Conservation (phyloP, 2,797 vertebrate genomes). For the Brachymystax lenok region DNA sequence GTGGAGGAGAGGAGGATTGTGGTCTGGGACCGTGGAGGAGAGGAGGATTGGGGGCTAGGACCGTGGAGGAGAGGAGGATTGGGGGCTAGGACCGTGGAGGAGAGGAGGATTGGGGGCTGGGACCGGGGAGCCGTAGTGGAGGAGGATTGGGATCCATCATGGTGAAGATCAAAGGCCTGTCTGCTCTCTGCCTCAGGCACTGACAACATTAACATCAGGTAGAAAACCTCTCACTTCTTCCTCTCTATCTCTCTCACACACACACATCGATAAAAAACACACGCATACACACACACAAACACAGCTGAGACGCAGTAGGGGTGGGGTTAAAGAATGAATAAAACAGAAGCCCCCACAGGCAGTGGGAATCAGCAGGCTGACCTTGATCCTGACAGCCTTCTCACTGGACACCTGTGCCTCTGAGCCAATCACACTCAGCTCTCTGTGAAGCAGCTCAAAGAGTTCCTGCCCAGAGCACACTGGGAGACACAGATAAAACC, state of each 20-base stretch:
- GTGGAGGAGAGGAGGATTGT: too few relatives aligned
- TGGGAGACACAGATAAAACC: background rate
- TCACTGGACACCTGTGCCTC: background rate
- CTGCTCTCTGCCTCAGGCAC: conserved; percentile 60
- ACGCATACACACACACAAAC: conserved; percentile 35
- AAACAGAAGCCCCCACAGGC: conserved; percentile 46
- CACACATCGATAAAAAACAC: conserved; percentile 43
- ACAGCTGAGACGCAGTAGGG: conserved; percentile 10
- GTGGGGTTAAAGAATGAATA: conserved; percentile 46
- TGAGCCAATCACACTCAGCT: background rate
- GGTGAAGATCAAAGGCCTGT: conserved; percentile 66
- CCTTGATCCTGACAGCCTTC: conserved; percentile 44
- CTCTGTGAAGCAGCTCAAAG: background rate
- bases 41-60: background rate
- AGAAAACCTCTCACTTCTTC: conserved; percentile 18
- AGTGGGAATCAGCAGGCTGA: conserved; percentile 25
- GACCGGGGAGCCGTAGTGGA: background rate
- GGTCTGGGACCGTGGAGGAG: background rate
- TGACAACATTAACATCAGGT: conserved; percentile 32
- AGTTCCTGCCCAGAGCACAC: background rate
- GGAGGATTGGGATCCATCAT: conserved; percentile 58
- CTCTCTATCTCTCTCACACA: conserved; percentile 30
- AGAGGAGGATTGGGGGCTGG: too few relatives aligned
- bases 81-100: background rate
- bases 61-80: background rate